phyloP scores from a whole-genome alignment of 2,888 invertebrate species.

The Acrocera orbiculus region DNA sequence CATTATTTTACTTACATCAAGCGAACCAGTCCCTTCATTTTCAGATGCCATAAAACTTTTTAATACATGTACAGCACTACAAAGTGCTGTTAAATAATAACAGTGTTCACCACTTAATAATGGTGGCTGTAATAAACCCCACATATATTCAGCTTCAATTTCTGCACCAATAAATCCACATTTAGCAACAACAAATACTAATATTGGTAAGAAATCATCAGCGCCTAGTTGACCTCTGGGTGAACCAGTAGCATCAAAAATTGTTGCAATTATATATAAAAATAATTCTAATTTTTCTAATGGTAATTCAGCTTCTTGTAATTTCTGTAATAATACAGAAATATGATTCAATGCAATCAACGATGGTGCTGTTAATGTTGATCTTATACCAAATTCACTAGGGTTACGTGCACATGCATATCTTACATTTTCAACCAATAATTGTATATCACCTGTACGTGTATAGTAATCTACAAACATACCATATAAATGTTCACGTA shows the following conservation, averaged over 20 bases:
- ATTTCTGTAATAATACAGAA: slow-evolving; percentile 55
- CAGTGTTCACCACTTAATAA: slow-evolving; percentile 83
- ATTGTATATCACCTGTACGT: slow-evolving; percentile 48
- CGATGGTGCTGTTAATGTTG: slow-evolving; percentile 60
- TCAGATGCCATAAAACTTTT: slow-evolving; percentile 31
- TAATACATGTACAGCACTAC: slow-evolving; percentile 58
- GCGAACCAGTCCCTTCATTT: slow-evolving; percentile 27
- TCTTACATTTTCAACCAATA: slow-evolving; percentile 37
- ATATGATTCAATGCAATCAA: slow-evolving; percentile 58
- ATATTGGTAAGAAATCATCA: slow-evolving; percentile 77
- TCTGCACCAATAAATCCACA: slow-evolving; percentile 83
- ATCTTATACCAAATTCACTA: slow-evolving; percentile 30
- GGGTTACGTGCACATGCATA: slow-evolving; percentile 27
- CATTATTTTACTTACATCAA: slow-evolving; percentile 24
- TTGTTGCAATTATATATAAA: slow-evolving; percentile 70
- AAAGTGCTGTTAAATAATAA: slow-evolving; percentile 84
- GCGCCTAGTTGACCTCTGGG: slow-evolving; percentile 43
- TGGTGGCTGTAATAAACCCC: slow-evolving; percentile 80
- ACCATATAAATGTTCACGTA: slow-evolving; percentile 67
- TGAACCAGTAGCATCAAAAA: slow-evolving; percentile 50
- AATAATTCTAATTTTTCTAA: slow-evolving; percentile 84
- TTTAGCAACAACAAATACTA: slow-evolving; percentile 82
- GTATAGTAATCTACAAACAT: slow-evolving; percentile 81
- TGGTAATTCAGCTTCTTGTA: slow-evolving; percentile 85
- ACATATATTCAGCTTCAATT: slow-evolving; percentile 92